Evolutionary conservation across 2,797 vertebrate species (phyloP).

Genomic region (Rhynchonycteris naso): DNA sequence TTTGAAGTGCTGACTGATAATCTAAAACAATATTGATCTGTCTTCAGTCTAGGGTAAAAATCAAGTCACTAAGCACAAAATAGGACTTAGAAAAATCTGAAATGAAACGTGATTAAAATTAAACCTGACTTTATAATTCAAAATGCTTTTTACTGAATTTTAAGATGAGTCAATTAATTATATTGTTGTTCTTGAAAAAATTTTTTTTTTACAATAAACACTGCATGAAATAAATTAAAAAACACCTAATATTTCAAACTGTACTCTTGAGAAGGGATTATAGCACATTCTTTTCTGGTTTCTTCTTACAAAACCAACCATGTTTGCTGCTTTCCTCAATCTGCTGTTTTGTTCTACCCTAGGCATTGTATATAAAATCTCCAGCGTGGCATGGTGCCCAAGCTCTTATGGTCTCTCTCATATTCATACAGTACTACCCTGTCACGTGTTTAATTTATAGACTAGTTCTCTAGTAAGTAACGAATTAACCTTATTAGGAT

Average conservation of each 20-base stretch:
- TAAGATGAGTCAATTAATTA: background rate
- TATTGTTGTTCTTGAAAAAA: background rate
- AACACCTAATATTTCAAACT: slow-evolving; percentile 5
- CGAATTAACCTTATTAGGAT: background rate
- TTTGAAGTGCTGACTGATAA: slow-evolving; percentile 28
- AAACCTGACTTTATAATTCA: slow-evolving; percentile 42
- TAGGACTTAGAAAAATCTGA: slow-evolving; percentile 25
- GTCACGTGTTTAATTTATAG: background rate
- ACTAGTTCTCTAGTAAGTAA: slow-evolving; percentile 21
- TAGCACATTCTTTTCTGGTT: background rate
- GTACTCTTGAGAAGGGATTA: slow-evolving; percentile 7
- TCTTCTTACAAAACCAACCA: background rate
- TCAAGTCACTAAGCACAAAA: background rate
- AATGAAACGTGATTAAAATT: slow-evolving; percentile 38
- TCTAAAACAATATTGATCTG: background rate
- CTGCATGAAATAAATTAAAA: slow-evolving; percentile 17
- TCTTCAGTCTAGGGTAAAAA: slow-evolving; percentile 18
- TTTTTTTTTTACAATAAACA: slow-evolving; percentile 11
- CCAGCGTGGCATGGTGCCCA: background rate
- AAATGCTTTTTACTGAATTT: slow-evolving; percentile 51
- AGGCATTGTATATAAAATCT: background rate
- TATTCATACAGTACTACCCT: background rate
- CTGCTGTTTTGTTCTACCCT: background rate
- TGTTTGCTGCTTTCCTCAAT: background rate
- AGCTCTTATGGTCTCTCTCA: background rate